phyloP scores from a whole-genome alignment of 2,797 vertebrate genomes.

The Sebastes glaucus region DNA sequence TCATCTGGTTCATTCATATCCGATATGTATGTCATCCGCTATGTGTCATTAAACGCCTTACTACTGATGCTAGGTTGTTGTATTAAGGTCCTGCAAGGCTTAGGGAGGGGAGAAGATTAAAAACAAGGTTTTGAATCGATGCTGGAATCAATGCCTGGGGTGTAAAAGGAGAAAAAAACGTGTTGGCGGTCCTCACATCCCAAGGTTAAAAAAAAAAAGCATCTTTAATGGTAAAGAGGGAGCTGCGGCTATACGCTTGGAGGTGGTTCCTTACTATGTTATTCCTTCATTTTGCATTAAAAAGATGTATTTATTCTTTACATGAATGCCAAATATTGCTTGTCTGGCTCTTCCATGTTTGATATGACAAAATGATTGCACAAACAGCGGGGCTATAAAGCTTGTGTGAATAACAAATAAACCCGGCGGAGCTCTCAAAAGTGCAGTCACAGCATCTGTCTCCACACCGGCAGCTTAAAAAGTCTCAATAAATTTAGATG shows the following conservation, averaged over 20 bases:
- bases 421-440: conserved; percentile 42
- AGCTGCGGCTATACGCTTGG: not conserved
- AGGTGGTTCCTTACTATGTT: not conserved
- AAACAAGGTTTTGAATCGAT: conserved; percentile 19
- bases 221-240: conserved; percentile 1
- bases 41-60: not conserved
- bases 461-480: conserved; percentile 47
- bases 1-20: not conserved
- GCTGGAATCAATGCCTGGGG: not conserved
- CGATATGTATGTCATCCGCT: not conserved
- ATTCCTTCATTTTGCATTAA: conserved; percentile 28
- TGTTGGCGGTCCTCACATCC: not conserved
- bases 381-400: conserved; percentile 22
- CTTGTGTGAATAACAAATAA: conserved; percentile 50
- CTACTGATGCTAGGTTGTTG: not conserved
- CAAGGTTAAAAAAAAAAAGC: conserved; percentile 21
- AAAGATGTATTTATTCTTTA: not conserved
- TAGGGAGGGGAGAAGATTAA: conserved; percentile 2
- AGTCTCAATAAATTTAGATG: conserved; percentile 63
- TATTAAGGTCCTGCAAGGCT: conserved; percentile 1
- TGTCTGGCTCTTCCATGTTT: conserved; percentile 11
- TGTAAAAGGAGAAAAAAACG: not conserved
- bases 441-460: conserved; percentile 62
- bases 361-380: conserved; percentile 41
- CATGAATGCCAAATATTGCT: not conserved